phyloP scores from a whole-genome alignment of 2,888 invertebrate species.

The Nomada hirtipes region DNA sequence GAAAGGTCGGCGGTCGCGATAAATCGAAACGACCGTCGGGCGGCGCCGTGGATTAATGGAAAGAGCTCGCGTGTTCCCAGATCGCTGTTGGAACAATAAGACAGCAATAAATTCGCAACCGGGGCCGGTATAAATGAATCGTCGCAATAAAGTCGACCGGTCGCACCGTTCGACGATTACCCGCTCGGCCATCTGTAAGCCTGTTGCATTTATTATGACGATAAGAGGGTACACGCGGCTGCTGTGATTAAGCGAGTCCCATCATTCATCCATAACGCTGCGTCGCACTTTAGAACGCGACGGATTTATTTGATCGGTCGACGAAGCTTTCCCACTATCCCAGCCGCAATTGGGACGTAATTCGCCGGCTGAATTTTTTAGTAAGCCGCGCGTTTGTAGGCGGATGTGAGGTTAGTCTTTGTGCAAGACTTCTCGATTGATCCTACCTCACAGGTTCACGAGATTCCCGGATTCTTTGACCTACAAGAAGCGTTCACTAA shows the following conservation, averaged over 20 bases:
- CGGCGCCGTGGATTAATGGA: constrained; percentile 20
- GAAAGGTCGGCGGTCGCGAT: constrained; percentile 24
- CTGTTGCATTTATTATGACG: constrained; percentile 14
- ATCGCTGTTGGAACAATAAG: constrained; percentile 1
- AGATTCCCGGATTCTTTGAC: too few species aligned
- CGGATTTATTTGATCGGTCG: too few species aligned
- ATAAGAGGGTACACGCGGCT: neutral
- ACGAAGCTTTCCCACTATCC: too few species aligned
- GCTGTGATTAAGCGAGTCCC: constrained; percentile 20
- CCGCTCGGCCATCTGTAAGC: neutral
- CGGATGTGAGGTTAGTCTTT: too few species aligned
- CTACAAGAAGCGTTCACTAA: too few species aligned
- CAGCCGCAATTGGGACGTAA: too few species aligned
- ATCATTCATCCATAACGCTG: too few species aligned
- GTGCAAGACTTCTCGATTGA: too few species aligned
- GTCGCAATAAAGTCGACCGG: constrained; percentile 17
- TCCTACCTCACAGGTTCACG: too few species aligned
- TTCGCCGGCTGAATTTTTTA: too few species aligned
- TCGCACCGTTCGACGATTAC: constrained; percentile 4
- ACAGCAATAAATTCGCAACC: constrained; percentile 21
- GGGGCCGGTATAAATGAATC: constrained; percentile 20
- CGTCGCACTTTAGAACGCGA: too few species aligned
- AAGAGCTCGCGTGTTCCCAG: neutral
- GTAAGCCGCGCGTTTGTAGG: too few species aligned
- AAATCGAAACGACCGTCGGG: constrained; percentile 25